Evolutionary conservation across 2,113 vertebrate genomes (phyloP).

Genomic region (Fulica atra): DNA sequence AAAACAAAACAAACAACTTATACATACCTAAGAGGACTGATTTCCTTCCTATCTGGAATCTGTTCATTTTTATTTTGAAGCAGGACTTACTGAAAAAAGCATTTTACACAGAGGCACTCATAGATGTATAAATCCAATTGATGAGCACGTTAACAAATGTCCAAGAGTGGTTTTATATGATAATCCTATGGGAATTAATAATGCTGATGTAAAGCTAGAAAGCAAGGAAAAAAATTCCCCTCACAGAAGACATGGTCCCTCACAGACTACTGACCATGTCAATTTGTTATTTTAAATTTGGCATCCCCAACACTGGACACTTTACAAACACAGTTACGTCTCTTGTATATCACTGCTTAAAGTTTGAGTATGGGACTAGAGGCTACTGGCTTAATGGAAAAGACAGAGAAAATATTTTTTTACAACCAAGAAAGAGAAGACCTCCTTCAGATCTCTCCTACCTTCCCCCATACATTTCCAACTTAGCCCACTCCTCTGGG

Average conservation of each 20-base stretch:
- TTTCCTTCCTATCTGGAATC: neutral
- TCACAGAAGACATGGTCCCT: neutral
- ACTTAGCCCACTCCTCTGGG: neutral
- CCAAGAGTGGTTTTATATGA: neutral
- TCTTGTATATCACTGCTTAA: neutral
- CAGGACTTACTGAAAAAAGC: neutral
- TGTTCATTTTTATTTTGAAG: neutral
- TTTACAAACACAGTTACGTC: neutral
- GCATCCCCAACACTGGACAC: neutral
- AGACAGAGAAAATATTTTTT: neutral
- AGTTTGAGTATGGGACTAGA: neutral
- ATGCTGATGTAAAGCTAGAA: neutral
- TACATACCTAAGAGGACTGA: neutral
- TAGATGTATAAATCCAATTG: neutral
- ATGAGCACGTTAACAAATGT: neutral
- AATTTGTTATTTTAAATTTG: neutral
- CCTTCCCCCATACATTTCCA: neutral
- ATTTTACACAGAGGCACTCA: neutral
- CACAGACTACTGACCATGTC: neutral
- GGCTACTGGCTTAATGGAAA: neutral
- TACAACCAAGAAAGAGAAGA: neutral
- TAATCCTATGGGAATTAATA: neutral
- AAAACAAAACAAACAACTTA: neutral
- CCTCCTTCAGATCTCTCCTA: neutral
- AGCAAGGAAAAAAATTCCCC: neutral